Evolutionary conservation across 2,888 invertebrate genomes (phyloP), one percentile per base, ranked within the genome.

Genomic region (Mesodorylaimus sp.): DNA sequence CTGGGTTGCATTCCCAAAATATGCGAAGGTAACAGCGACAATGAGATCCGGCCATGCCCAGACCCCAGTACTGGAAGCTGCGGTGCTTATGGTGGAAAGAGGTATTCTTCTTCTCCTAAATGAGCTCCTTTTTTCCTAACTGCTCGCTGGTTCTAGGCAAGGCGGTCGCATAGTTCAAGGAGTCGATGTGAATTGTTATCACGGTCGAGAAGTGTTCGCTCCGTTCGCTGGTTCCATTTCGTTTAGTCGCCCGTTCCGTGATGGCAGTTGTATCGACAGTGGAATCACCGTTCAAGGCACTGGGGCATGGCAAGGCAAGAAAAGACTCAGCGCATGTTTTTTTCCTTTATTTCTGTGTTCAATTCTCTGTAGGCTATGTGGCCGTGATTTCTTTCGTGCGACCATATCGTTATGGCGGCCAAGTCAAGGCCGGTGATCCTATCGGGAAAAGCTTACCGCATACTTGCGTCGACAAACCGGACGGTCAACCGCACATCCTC

Each of bases 231-330:
- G 32, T n/a, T 1, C 42, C 13, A 1, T 48, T n/a, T 27, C 21
- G 13, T 52, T 27, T 36, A 49, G 38, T 42, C 37, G 50, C 27
- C 59, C 59, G 21, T 56, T 56, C 21, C 49, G 50, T 23, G 47
- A 53, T 28, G 59, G 57, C 25, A 56, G 56, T 45, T 64, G 64
- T 45, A 58, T 60, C 1, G 64, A 64, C 49, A 55, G 58, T 41
- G 64, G 64, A 27, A 61, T 60, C 5, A 51, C 57, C 37, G 61
- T 64, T 45, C 61, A 63, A 43, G 63, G 63, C 47, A 57, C 56
- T 10, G 64, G 64, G 19, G 61, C 61, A 45, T 64, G 64, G 64
- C 58, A 60, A 49, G 64, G 64, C 56, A 29, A 44, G 21, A 13
- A 41, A 7, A 41, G 19, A 13, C 21, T 41, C 10, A 36, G n/a